Base-by-base conservation (phyloP, 1,140 invertebrate genomes). In the Patella vulgata region DNA sequence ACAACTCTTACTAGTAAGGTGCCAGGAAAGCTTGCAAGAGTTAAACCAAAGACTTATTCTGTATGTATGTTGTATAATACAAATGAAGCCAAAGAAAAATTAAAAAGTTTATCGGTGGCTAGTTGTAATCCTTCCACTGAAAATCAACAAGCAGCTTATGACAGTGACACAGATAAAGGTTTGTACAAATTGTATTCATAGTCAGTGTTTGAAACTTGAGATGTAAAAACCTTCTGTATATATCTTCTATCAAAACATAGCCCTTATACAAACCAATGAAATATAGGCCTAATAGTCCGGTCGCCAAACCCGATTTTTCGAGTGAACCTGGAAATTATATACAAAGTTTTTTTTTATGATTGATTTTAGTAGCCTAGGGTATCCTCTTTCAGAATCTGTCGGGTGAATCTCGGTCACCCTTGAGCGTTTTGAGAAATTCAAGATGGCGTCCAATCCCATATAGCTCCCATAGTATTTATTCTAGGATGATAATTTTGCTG, bases 21-120 rank as follows among this genome's bases (percentile, higher is more conserved):
- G n/a, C n/a, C n/a, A n/a, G n/a, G n/a, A n/a, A n/a, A n/a, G n/a
- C 17, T 70, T 1, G 59, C 62, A 43, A 47, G 63, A 27, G 59
- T 51, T 12, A 66, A 63, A 36, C 50, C 62, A 5, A 57, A 58
- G 6, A 60, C 25, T 12, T 74, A 74, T 42, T 57, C 59, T 21
- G 51, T 33, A 5, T 68, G 65, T 47, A 31, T 55, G n/a, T 48
- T 74, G 39, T 71, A 70, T 31, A 54, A 68, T 42, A 59, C 48
- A 12, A 28, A 52, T 21, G 54, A 56, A 30, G 62, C 58, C 8
- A 36, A 57, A 21, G 36, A 48, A 4, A 66, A 66, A 23, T 44
- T 74, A 27, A 6, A 39, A 27, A 66, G 65, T 2, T 48, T 74
- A 2, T 44, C 28, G 9, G 25, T 74, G 17, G 71, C 71, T 17